These are phyloP conservation scores for Sebastes oblongus DNA, from an alignment of 2,797 vertebrate genomes.

Conservation along the genomic window DNA sequence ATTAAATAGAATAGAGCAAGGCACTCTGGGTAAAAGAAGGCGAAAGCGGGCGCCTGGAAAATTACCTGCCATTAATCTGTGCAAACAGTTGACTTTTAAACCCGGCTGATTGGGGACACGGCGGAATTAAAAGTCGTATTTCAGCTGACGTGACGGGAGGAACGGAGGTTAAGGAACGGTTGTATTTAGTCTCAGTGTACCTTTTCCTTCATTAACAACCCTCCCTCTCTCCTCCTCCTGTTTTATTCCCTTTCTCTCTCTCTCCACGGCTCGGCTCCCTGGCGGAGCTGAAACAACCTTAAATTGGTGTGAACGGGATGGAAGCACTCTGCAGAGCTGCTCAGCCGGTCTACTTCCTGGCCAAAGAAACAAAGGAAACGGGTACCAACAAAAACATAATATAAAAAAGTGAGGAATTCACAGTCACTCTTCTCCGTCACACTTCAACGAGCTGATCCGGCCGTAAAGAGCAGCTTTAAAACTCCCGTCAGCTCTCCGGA, in stretches of 20 bases:
- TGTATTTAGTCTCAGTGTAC: constrained; percentile 54
- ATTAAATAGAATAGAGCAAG: constrained; percentile 81
- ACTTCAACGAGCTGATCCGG: constrained; percentile 58
- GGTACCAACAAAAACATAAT: constrained; percentile 12
- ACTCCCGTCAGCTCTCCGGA: constrained; percentile 30
- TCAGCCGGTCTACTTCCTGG: constrained; percentile 34
- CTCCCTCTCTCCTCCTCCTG: neutral
- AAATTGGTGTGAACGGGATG: constrained; percentile 62
- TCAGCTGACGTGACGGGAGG: constrained; percentile 65
- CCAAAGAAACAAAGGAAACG: constrained; percentile 15
- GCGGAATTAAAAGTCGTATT: constrained; percentile 78
- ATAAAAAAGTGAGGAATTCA: constrained; percentile 32
- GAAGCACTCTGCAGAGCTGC: constrained; percentile 61
- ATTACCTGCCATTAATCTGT: constrained; percentile 79
- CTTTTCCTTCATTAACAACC: constrained; percentile 61
- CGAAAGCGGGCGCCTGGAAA: constrained; percentile 59
- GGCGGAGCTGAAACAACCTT: constrained; percentile 58
- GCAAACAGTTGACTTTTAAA: constrained; percentile 80
- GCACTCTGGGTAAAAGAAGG: constrained; percentile 76
- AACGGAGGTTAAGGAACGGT: constrained; percentile 46
- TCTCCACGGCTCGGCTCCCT: constrained; percentile 36
- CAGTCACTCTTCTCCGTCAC: constrained; percentile 65
- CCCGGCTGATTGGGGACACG: constrained; percentile 66
- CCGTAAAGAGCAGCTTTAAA: constrained; percentile 53
- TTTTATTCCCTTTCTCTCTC: neutral